Base-by-base conservation (phyloP, 2,888 invertebrate species). In the Ophion obscuratus region DNA sequence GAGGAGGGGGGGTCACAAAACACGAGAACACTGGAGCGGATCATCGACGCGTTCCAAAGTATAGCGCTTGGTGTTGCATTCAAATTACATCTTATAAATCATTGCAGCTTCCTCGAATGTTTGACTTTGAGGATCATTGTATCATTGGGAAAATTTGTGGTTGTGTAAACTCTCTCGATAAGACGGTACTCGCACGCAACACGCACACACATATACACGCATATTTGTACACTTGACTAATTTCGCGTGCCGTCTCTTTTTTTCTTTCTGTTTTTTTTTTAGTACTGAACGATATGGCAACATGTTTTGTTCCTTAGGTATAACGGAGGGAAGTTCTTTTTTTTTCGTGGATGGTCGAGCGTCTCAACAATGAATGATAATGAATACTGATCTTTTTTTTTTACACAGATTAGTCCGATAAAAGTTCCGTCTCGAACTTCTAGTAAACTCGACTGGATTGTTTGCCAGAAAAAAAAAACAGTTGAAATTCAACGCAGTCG, bases 1-100 rank as follows among this genome's bases (percentile, higher is more conserved):
- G 2, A 64, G 53, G 73, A 53, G 6, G 17, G 17, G 53, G 3
- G 0, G 3, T 5, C 14, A 17, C 17, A 53, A n/a, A 53, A 57
- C 70, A 44, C 24, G 70, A 79, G 53, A 53, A 53, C 53, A 53
- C 17, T 17, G 53, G 53, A 53, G 27, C 59, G 71, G 40, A 73
- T 83, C 66, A 77, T 64, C 61, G 67, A 83, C 74, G 62, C 74
- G 64, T 68, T 61, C 27, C 68, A 27, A 20, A 53, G 9, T 10
- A 68, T 20, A 27, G 73, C 73, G 81, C 85, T 82, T 66, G 76
- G 74, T 75, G 53, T 53, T 53, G 14, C 53, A 53, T 53, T 53
- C 5, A 17, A 53, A 53, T 53, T 17, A 53, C 53, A 11, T 40
- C 44, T 78, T 67, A 73, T 74, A 53, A 78, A 81, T 78, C 73